Conservation (phyloP, 2,888 invertebrate genomes). For the Stegana nigrithorax region DNA sequence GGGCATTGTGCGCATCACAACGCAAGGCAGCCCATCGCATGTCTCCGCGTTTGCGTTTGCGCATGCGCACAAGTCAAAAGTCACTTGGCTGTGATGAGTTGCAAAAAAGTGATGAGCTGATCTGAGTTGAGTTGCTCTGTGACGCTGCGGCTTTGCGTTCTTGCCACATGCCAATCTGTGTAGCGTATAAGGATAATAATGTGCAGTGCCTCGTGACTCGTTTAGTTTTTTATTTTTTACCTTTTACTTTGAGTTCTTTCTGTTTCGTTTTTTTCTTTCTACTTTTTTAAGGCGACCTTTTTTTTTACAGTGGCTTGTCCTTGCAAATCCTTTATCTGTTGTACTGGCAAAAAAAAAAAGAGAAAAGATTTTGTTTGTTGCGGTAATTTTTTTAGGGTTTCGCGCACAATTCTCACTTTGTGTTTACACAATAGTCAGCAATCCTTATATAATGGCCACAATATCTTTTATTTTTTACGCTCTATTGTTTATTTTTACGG, state of each 20-base stretch:
- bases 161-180: constrained; percentile 18
- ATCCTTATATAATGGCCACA: constrained; percentile 23
- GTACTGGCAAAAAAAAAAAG: neutral
- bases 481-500: neutral
- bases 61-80: constrained; percentile 38
- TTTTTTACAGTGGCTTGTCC: constrained; percentile 16
- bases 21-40: no score
- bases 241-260: constrained; percentile 39
- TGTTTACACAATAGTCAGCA: constrained; percentile 37
- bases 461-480: constrained; percentile 21
- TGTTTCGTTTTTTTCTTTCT: constrained; percentile 13
- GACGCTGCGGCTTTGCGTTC: neutral
- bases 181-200: constrained; percentile 40
- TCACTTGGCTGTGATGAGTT: no score
- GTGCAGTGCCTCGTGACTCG: constrained; percentile 41
- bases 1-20: constrained; percentile 40
- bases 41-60: no score
- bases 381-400: constrained; percentile 53
- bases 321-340: constrained; percentile 38
- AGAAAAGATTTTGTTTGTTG: constrained; percentile 47
- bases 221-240: constrained; percentile 26
- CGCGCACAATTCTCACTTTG: constrained; percentile 40
- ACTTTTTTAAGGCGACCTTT: constrained; percentile 39
- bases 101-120: neutral
- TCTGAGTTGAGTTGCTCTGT: neutral